phyloP scores from a whole-genome alignment of 2,888 invertebrate species.

The Torymus auratus region DNA sequence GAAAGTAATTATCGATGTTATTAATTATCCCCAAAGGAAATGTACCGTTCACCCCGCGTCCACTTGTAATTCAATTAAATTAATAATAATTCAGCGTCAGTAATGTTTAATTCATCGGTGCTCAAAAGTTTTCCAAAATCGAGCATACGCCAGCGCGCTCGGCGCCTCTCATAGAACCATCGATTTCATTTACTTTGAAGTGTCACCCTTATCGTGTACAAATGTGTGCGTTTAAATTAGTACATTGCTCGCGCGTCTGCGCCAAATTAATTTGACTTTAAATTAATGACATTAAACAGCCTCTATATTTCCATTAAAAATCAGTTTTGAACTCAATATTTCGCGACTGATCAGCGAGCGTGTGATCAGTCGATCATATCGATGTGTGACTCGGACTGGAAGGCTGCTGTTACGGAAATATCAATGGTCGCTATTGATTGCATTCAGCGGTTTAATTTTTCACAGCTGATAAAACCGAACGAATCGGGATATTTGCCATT shows the following conservation, averaged over 20 bases:
- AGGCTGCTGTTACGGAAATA: constrained; percentile 39
- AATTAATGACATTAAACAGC: constrained; percentile 40
- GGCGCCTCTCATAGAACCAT: not conserved
- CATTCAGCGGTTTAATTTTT: constrained; percentile 49
- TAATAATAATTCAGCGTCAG: constrained; percentile 1
- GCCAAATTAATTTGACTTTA: constrained; percentile 36
- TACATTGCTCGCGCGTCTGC: not conserved
- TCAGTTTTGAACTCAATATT: constrained; percentile 31
- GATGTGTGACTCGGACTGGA: constrained; percentile 19
- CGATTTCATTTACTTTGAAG: constrained; percentile 32
- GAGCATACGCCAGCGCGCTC: not conserved
- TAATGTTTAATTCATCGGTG: not conserved
- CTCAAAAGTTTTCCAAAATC: not conserved
- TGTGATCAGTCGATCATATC: constrained; percentile 31
- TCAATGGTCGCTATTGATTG: constrained; percentile 37
- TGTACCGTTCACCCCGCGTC: not conserved
- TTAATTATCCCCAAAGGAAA: constrained; percentile 6
- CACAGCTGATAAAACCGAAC: constrained; percentile 46
- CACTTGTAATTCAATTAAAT: constrained; percentile 8
- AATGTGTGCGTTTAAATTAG: constrained; percentile 14
- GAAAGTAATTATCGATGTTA: constrained; percentile 10
- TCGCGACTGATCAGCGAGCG: not conserved
- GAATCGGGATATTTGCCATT: constrained; percentile 14
- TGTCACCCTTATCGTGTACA: not conserved
- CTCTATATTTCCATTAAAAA: constrained; percentile 39